Evolutionary conservation across 2,797 vertebrate genomes (phyloP).

Genomic region (Nyctibius grandis): DNA sequence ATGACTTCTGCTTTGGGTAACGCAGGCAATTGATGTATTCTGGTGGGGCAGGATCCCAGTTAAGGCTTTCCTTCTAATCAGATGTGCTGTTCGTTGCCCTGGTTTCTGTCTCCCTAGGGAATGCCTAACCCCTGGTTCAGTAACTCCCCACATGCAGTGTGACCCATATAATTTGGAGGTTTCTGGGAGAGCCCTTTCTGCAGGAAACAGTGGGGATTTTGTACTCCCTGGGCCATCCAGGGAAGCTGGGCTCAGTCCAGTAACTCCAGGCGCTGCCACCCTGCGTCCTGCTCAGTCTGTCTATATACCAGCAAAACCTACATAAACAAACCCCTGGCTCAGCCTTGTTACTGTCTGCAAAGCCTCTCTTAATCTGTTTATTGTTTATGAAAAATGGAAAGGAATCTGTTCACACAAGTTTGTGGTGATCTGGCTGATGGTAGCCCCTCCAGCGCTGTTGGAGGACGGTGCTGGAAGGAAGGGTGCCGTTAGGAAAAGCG

Average conservation of each 20-base stretch:
- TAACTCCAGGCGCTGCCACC: background rate
- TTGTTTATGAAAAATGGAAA: background rate
- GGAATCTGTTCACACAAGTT: background rate
- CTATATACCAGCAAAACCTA: background rate
- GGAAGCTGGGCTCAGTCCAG: background rate
- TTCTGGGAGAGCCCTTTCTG: background rate
- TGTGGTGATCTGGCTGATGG: background rate
- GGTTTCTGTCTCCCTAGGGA: background rate
- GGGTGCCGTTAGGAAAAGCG: background rate
- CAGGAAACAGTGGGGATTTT: background rate
- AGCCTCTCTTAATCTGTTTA: background rate
- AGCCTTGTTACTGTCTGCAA: background rate
- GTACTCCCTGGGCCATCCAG: background rate
- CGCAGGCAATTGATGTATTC: background rate
- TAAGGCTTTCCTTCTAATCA: background rate
- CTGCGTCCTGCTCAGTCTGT: background rate
- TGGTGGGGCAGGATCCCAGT: background rate
- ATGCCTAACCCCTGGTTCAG: background rate
- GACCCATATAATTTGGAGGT: background rate
- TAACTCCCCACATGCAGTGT: background rate
- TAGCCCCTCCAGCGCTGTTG: background rate
- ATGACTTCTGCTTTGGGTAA: background rate
- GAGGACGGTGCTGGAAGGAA: background rate
- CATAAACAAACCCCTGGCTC: background rate
- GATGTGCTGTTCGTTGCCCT: background rate